phyloP scores from a whole-genome alignment of 2,888 invertebrate species.

The Watsonalla cultraria region DNA sequence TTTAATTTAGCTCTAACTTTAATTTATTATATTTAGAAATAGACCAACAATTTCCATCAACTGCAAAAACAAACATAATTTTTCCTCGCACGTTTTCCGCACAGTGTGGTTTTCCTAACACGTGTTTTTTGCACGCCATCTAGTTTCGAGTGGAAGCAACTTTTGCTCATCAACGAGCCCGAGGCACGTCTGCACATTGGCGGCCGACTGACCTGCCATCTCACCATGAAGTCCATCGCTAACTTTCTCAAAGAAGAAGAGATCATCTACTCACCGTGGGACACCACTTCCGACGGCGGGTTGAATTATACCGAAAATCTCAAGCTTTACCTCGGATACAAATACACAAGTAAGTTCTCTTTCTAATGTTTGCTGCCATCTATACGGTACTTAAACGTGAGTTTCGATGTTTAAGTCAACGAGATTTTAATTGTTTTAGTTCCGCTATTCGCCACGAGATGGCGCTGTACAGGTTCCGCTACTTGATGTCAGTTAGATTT shows the following conservation, averaged over 20 bases:
- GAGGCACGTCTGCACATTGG: slow-evolving; percentile 82
- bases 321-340: slow-evolving; percentile 81
- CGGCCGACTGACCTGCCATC: slow-evolving; percentile 85
- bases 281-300: slow-evolving; percentile 77
- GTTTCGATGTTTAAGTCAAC: too few species aligned
- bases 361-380: slow-evolving; percentile 15
- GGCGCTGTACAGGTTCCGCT: slow-evolving; percentile 12
- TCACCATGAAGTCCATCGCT: slow-evolving; percentile 85
- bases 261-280: slow-evolving; percentile 77
- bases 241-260: slow-evolving; percentile 73
- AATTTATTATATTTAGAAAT: too few species aligned
- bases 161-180: slow-evolving; percentile 85
- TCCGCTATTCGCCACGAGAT: slow-evolving; percentile 17
- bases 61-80: too few species aligned
- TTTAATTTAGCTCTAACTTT: too few species aligned
- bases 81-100: slow-evolving; percentile 33
- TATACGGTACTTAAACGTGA: slow-evolving; percentile 9
- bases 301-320: slow-evolving; percentile 80
- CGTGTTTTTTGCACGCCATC: slow-evolving; percentile 63
- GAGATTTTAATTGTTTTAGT: background rate
- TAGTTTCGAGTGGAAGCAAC: slow-evolving; percentile 84
- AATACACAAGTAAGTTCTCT: slow-evolving; percentile 83
- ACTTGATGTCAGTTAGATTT: slow-evolving; percentile 29
- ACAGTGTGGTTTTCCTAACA: slow-evolving; percentile 62
- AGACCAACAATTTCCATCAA: too few species aligned